Conservation (phyloP, 2,113 vertebrate genomes). For the Gavia stellata region DNA sequence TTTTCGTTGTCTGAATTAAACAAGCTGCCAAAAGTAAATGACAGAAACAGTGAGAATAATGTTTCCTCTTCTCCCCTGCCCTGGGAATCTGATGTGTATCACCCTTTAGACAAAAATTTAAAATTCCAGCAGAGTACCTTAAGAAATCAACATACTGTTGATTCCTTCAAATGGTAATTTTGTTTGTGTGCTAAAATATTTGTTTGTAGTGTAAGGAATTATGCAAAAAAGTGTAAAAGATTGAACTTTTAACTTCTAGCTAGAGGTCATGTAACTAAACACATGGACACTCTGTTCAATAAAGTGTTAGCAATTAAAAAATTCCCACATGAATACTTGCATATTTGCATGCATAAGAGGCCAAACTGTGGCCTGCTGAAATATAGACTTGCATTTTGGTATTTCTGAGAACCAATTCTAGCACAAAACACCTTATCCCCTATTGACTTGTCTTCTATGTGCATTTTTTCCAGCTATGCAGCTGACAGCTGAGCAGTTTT, state of each 20-base stretch:
- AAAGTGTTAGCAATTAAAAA: not conserved
- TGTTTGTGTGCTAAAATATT: not conserved
- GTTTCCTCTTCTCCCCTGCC: not conserved
- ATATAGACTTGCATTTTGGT: not conserved
- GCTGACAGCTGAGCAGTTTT: not conserved
- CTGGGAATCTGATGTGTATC: not conserved
- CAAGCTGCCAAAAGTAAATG: not conserved
- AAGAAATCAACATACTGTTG: not conserved
- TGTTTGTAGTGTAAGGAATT: not conserved
- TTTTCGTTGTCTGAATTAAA: not conserved
- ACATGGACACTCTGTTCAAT: not conserved
- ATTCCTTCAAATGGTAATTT: not conserved
- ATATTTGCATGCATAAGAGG: not conserved
- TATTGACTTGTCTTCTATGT: not conserved
- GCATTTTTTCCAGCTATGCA: not conserved
- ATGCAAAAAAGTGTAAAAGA: not conserved
- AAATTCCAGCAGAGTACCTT: not conserved
- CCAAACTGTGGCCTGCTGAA: not conserved
- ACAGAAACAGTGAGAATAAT: not conserved
- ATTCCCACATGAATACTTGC: not conserved
- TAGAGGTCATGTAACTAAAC: not conserved
- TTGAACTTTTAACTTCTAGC: not conserved
- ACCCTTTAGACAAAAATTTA: not conserved
- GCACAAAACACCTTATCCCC: not conserved
- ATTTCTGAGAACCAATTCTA: not conserved